These are phyloP conservation scores for Pantherophis vulpinus DNA, from an alignment of 2,797 vertebrate species.

Conservation along the genomic window DNA sequence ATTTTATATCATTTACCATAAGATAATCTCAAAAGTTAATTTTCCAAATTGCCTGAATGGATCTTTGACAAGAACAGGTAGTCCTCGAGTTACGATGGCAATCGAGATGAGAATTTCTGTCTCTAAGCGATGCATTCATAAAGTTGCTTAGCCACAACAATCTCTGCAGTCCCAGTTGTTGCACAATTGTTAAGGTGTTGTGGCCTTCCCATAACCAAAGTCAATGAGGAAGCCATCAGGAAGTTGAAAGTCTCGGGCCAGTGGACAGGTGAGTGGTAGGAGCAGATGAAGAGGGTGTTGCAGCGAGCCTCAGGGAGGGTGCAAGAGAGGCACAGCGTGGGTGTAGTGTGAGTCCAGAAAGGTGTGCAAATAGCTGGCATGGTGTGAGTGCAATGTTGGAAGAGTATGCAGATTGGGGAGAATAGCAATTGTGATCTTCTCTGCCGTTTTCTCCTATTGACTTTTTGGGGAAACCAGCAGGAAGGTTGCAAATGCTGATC, in stretches of 20 bases:
- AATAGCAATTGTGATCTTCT: background rate
- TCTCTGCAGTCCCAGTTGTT: background rate
- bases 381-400: background rate
- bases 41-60: background rate
- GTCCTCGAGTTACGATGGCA: background rate
- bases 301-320: background rate
- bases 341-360: background rate
- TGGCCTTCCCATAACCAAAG: background rate
- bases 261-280: background rate
- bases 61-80: background rate
- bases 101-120: background rate
- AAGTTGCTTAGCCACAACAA: background rate
- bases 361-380: background rate
- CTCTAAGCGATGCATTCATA: background rate
- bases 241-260: background rate
- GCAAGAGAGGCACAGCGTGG: background rate
- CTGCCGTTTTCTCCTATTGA: background rate
- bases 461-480: background rate
- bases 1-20: background rate
- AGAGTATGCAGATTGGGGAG: background rate
- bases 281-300: background rate
- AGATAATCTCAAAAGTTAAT: background rate
- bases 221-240: background rate
- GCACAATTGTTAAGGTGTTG: background rate
- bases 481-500: background rate